A percentile compares a stretch with the other conserved stretches of the same genome.
Evolutionary conservation across 2,797 vertebrate genomes (phyloP).

Genomic region (Oreochromis grahami): DNA sequence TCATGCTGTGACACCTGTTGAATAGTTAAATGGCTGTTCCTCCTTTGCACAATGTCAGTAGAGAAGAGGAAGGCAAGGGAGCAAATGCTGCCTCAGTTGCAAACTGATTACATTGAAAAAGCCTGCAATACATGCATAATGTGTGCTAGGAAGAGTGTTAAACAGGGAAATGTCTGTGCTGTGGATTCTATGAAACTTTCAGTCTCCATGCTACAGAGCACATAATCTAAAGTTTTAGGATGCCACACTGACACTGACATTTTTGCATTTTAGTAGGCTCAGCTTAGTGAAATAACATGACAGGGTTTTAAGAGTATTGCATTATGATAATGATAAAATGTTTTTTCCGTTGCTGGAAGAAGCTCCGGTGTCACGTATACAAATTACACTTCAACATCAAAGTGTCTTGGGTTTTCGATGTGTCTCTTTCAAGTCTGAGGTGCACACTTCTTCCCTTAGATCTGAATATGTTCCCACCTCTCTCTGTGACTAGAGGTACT

Average conservation of each 20-base stretch:
- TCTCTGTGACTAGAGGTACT: slow-evolving; percentile 19
- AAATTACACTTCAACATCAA: slow-evolving; percentile 67
- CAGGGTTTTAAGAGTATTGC: slow-evolving; percentile 1
- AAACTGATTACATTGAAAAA: slow-evolving; percentile 8
- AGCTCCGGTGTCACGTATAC: slow-evolving; percentile 44
- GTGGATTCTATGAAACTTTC: slow-evolving; percentile 26
- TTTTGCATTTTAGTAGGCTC: slow-evolving; percentile 4
- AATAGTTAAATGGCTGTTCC: slow-evolving; percentile 17
- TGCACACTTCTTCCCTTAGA: slow-evolving; percentile 37
- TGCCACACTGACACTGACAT: neutral
- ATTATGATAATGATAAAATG: slow-evolving; percentile 38
- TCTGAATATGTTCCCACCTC: slow-evolving; percentile 42
- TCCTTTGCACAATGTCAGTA: slow-evolving; percentile 19
- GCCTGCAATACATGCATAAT: slow-evolving; percentile 12
- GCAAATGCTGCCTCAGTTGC: neutral
- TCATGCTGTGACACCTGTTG: slow-evolving; percentile 34
- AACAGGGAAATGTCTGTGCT: slow-evolving; percentile 1
- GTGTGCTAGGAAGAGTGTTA: slow-evolving; percentile 24
- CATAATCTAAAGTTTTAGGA: slow-evolving; percentile 12
- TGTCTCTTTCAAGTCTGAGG: slow-evolving; percentile 62
- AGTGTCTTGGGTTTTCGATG: slow-evolving; percentile 38
- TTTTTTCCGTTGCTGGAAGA: slow-evolving; percentile 14
- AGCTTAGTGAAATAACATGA: slow-evolving; percentile 12
- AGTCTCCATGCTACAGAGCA: neutral
- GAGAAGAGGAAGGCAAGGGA: neutral